Conservation (phyloP, 2,113 vertebrate genomes). For the Brevimyrus niger region DNA sequence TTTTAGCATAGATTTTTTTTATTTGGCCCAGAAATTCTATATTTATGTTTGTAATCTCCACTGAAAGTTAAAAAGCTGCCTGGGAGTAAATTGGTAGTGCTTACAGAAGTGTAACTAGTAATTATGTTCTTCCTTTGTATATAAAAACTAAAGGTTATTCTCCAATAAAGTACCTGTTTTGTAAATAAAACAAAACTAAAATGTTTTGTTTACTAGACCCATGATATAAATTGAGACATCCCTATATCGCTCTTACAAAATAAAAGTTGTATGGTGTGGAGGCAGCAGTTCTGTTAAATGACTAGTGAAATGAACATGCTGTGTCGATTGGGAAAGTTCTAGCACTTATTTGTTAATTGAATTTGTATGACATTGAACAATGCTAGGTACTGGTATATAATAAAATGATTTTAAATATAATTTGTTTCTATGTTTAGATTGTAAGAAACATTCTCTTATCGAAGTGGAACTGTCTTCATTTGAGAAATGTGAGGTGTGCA, state of each 20-base stretch:
- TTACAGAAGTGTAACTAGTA: background rate
- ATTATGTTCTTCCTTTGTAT: too few species aligned
- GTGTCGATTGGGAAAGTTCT: too few species aligned
- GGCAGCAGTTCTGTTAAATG: too few species aligned
- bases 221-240: background rate
- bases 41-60: background rate
- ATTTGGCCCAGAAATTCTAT: background rate
- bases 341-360: background rate
- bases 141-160: too few species aligned
- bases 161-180: background rate
- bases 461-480: background rate
- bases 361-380: background rate
- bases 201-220: background rate
- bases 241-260: too few species aligned
- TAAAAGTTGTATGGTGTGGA: too few species aligned
- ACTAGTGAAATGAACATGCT: too few species aligned
- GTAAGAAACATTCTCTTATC: background rate
- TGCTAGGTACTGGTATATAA: background rate
- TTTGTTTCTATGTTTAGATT: background rate
- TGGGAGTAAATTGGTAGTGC: background rate
- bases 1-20: background rate
- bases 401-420: background rate
- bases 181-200: background rate
- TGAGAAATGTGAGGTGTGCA: background rate
- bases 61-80: background rate